Evolutionary conservation across 2,888 invertebrate species (phyloP), one percentile per base, ranked within the genome.

Genomic region (Cosmorhoe ocellata): DNA sequence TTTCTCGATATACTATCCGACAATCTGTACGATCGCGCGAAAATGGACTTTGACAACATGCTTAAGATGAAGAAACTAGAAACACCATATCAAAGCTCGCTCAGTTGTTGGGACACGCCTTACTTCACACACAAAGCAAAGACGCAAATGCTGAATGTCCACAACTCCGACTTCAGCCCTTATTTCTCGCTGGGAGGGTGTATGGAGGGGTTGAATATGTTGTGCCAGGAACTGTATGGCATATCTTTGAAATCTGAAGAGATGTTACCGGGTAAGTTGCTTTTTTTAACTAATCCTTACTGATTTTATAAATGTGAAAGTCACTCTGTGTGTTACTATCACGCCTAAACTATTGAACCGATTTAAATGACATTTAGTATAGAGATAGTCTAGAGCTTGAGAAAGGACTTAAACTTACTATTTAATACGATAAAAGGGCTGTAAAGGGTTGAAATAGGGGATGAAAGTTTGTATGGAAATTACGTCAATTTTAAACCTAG

Each of bases 141-240:
- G 76, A 92, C 92, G 0, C 92, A 93, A 51, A 91, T 94, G 69
- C 85, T 96, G 0, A 92, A 94, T 52, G 93, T 94, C 0, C 93
- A 93, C 8, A 92, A 93, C 44, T 91, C 93, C 3, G 96, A 96
- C 66, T 96, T 95, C 68, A 92, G 95, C 32, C 96, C 95, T 1
- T 98, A 95, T 80, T 98, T 97, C 82, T 98, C 96, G 8, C 90
- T 99, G 0, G 99, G 99, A 0, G 93, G 95, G 5, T 98, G 99
- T 69, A 99, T 99, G 98, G 98, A 98, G 70, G 99, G 99, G 0
- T 88, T 99, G n/a, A 96, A 97, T 76, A 92, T 94, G 74, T 83
- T 99, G n/a, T 95, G 98, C 61, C 92, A 94, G 56, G 92, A 93
- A 13, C 86, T 99, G 3, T 98, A 95, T 69, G 96, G 96, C 0